Base-by-base conservation (phyloP, 1,140 invertebrate genomes). In the Limonius californicus region DNA sequence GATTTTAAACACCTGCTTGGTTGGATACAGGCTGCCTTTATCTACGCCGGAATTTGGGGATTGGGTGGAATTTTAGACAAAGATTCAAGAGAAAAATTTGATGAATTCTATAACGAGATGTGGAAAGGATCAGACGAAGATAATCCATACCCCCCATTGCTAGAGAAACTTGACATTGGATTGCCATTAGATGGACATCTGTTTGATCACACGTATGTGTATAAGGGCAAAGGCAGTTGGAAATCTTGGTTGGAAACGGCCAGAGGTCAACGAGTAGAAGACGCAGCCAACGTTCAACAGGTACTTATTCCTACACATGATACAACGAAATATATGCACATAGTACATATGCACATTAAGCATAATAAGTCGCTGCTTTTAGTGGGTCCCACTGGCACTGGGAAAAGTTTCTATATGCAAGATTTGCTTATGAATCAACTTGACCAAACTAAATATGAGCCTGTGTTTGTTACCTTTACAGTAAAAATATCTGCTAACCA, bases 311-410 rank as follows among this genome's bases (percentile, higher is more conserved):
- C 92, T 0, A 96, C 94, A 0, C 78, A 91, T 11, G 94, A 97
- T 69, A 91, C 91, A 0, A 83, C 89, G 30, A 92, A 92, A 76
- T 94, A 87, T 69, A 76, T 83, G 39, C 81, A 84, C 63, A 77
- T 93, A 30, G 71, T 89, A 6, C 83, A 85, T 70, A 72, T 89
- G 62, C 88, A 89, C 66, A 84, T 91, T 4, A 78, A 84, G 54
- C 79, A 85, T 72, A 81, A 82, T 53, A 84, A 86, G 61, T 86
- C 90, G 7, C 80, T 92, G 66, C 76, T 97, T 9, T 74, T 97
- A 18, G 88, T 94, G 12, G 95, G 95, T 0, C 90, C 92, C 1
- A 95, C 94, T 7, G 94, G 94, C 15, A 97, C 94, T 0, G 94
- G 94, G 0, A 98, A 98, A 79, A 94, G 87, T 66, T 89, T 90